Evolutionary conservation across 1,140 invertebrate genomes (phyloP).

Genomic region (Cydia splendana): DNA sequence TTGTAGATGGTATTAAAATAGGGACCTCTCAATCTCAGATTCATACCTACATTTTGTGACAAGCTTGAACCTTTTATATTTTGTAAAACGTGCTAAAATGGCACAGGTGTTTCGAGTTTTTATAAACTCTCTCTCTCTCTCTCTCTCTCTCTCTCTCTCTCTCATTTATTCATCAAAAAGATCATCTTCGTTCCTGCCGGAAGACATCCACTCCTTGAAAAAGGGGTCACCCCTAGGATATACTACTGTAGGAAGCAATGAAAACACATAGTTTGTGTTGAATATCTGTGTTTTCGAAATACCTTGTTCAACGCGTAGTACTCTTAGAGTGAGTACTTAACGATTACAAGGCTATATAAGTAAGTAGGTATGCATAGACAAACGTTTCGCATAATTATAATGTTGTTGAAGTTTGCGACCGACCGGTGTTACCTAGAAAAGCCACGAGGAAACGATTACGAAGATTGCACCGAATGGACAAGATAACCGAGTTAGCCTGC

Average conservation of each 20-base stretch:
- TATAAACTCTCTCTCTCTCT: background rate
- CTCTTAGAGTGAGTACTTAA: background rate
- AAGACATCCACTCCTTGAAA: background rate
- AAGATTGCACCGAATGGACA: background rate
- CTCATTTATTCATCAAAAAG: background rate
- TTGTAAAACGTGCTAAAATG: too few relatives aligned
- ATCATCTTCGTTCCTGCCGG: background rate
- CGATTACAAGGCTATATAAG: background rate
- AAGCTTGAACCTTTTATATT: too few relatives aligned
- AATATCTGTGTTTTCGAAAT: too few relatives aligned
- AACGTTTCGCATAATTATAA: background rate
- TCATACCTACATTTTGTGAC: too few relatives aligned
- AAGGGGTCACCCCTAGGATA: too few relatives aligned
- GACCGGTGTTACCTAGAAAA: slow-evolving; percentile 11
- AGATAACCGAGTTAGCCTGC: background rate
- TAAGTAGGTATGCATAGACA: background rate
- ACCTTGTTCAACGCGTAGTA: too few relatives aligned
- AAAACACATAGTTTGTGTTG: too few relatives aligned
- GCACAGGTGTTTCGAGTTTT: too few relatives aligned
- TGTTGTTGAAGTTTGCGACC: slow-evolving; percentile 1
- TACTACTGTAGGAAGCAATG: too few relatives aligned
- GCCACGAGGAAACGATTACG: slow-evolving; percentile 16
- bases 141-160: background rate
- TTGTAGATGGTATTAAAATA: too few relatives aligned
- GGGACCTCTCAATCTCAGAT: too few relatives aligned